A percentile compares a stretch with the other conserved stretches of the same genome.
Conservation (phyloP, 2,888 invertebrate species). For the Clivina fossor region DNA sequence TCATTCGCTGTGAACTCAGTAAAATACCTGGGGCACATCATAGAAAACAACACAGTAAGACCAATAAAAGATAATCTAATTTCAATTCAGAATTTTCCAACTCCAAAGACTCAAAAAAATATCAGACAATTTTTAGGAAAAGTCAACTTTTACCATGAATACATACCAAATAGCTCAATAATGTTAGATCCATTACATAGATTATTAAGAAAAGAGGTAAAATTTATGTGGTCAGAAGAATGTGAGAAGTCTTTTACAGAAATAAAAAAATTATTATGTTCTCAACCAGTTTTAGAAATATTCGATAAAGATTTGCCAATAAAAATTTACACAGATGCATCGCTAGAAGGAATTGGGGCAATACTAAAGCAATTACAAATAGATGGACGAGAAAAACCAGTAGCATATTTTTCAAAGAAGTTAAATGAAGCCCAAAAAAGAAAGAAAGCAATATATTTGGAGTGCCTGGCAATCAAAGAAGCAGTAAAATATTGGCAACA, state of each 20-base stretch:
- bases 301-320: slow-evolving; percentile 36
- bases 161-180: no score
- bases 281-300: slow-evolving; percentile 34
- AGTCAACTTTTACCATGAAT: no score
- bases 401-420: slow-evolving; percentile 39
- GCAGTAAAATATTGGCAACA: no score
- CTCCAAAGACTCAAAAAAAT: slow-evolving; percentile 35
- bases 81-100: slow-evolving; percentile 32
- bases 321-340: slow-evolving; percentile 38
- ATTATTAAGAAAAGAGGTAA: slow-evolving; percentile 36
- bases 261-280: slow-evolving; percentile 35
- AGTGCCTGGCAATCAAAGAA: no score
- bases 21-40: slow-evolving; percentile 31
- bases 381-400: slow-evolving; percentile 35
- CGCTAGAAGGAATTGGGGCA: slow-evolving; percentile 39
- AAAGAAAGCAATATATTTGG: slow-evolving; percentile 40
- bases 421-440: slow-evolving; percentile 39
- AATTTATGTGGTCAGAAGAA: slow-evolving; percentile 35
- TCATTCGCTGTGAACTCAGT: slow-evolving; percentile 21
- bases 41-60: slow-evolving; percentile 28
- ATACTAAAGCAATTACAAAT: slow-evolving; percentile 40
- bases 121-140: slow-evolving; percentile 35
- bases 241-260: slow-evolving; percentile 32
- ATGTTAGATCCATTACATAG: slow-evolving; percentile 34
- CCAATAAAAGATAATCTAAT: slow-evolving; percentile 33